Conservation (phyloP, 2,113 vertebrate genomes). For the Xenus cinereus region DNA sequence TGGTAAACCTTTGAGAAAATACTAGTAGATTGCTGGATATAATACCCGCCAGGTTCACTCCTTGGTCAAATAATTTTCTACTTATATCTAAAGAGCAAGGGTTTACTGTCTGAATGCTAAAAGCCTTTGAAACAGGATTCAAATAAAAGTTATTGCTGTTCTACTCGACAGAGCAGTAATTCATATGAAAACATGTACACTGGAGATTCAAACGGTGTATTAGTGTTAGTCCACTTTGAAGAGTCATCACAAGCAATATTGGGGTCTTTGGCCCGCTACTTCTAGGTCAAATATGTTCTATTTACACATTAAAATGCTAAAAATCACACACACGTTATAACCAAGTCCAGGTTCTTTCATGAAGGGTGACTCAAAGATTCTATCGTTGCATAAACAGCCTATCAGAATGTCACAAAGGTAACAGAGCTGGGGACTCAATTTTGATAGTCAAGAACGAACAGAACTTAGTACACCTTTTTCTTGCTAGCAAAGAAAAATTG, state of each 20-base stretch:
- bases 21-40: not conserved
- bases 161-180: not conserved
- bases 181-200: not conserved
- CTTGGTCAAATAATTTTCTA: not conserved
- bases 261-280: not conserved
- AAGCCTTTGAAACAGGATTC: not conserved
- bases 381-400: not conserved
- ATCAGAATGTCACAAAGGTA: not conserved
- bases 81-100: not conserved
- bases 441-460: not conserved
- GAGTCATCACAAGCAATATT: not conserved
- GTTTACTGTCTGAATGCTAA: not conserved
- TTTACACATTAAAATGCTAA: not conserved
- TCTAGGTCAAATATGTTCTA: constrained; percentile 1
- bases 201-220: not conserved
- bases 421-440: not conserved
- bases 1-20: not conserved
- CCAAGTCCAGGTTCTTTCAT: not conserved
- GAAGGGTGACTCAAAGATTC: not conserved
- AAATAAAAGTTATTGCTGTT: constrained; percentile 11
- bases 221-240: not conserved
- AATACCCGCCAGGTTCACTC: not conserved
- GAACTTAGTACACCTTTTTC: not conserved
- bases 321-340: not conserved
- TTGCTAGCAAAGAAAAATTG: not conserved